Base-by-base conservation (phyloP, 2,797 vertebrate species). In the Pangasius krempfi region DNA sequence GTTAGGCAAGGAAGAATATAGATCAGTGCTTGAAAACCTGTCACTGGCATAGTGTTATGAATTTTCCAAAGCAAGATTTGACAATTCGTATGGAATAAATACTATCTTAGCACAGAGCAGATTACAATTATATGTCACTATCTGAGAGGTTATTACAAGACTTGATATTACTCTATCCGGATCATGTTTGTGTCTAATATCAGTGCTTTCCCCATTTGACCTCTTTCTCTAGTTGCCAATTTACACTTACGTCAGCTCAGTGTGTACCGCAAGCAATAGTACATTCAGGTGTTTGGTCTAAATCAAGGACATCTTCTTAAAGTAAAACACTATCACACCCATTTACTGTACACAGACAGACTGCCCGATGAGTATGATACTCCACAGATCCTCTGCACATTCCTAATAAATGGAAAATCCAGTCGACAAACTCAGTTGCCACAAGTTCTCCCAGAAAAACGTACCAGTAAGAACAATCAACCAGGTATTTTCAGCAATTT, bases 1-100 rank as follows among this genome's bases (percentile, higher is more conserved):
- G 80, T 81, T 50, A 30, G 37, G 30, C 52, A 5, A 70, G 73
- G 85, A 87, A 89, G 78, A 84, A 90, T 90, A 91, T 88, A 93
- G 25, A 62, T 44, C 37, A 44, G 80, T 14, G 80, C 2, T 82
- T 4, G 5, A 44, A 82, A 27, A 62, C 2, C 22, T 0, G 1
- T 37, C n/a, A 22, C 20, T 8, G 33, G 30, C 2, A 13, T 25
- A 40, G 33, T 7, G 56, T 40, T 40, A 14, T 6, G 33, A 58
- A 40, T 81, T 25, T 82, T 82, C 56, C 56, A 62, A 40, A 60
- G 54, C 5, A 0, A 58, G 9, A 58, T 40, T 4, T 10, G 54
- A 2, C 20, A 12, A 13, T 60, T 25, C 10, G 10, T 60, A 33
- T 2, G 7, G 27, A 52, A 6, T 22, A 73, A 75, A 50, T 47